A percentile compares a stretch with the other conserved stretches of the same genome.
These are phyloP conservation scores for Mirounga angustirostris DNA, from an alignment of 2,113 vertebrate species.

Conservation along the genomic window DNA sequence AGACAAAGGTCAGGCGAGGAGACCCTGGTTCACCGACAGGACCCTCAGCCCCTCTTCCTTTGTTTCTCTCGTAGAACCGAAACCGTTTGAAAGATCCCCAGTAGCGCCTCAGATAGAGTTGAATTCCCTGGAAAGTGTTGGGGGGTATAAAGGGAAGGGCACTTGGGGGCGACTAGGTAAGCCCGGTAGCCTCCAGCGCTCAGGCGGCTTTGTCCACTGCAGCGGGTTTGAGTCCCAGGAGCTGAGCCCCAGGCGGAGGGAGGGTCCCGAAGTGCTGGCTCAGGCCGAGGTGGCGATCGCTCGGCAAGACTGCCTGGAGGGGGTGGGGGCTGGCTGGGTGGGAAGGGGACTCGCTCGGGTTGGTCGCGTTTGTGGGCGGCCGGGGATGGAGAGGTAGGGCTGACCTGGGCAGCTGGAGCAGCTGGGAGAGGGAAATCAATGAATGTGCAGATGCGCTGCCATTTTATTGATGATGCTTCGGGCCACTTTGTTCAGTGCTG, in stretches of 20 bases:
- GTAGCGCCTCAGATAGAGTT: conserved; percentile 50
- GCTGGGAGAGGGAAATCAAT: conserved; percentile 83
- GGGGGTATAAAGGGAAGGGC: not conserved
- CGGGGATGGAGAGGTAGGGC: not conserved
- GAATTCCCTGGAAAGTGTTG: conserved; percentile 64
- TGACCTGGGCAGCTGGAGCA: conserved; percentile 53
- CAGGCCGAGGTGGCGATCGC: not conserved
- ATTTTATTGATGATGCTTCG: conserved; percentile 88
- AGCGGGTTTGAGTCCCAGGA: conserved; percentile 9
- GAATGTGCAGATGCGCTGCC: conserved; percentile 80
- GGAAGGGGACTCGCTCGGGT: not conserved
- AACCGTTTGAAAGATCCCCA: conserved; percentile 68
- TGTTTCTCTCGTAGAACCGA: conserved; percentile 85
- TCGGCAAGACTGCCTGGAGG: not conserved
- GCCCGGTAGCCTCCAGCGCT: not conserved
- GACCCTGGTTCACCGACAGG: conserved; percentile 85
- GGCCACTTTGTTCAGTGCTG: conserved; percentile 83
- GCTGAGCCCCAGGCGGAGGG: conserved; percentile 22
- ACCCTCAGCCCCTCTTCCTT: conserved; percentile 86
- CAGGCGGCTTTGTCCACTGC: conserved; percentile 71
- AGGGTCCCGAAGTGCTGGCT: not conserved
- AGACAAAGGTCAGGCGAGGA: conserved; percentile 95
- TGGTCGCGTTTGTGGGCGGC: not conserved
- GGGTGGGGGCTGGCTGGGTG: not conserved
- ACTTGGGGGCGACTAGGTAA: conserved; percentile 12